Base-by-base conservation (phyloP, 2,797 vertebrate genomes). In the Triplophysa yarkandensis region DNA sequence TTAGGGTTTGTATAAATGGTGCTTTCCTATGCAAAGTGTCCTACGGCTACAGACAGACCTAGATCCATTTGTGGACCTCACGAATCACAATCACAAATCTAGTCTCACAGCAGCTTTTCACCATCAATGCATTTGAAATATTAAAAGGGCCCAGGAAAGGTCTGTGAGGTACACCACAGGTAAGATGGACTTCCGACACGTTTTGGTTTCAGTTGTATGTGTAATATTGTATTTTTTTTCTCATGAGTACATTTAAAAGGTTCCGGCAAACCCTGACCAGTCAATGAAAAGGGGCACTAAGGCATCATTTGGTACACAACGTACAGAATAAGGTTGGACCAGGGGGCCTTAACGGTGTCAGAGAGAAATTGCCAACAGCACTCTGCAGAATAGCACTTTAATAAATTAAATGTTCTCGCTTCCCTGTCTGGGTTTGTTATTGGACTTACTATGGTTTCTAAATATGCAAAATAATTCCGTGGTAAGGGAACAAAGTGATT, bases 351-450 rank as follows among this genome's bases (percentile, higher is more conserved):
- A 48, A 48, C 19, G 13, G 63, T 34, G 32, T 60, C 54, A 25
- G 30, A 41, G 41, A 43, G 68, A 72, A 41, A 79, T 81, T 82
- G 57, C 82, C 80, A 75, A 79, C 71, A 81, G 78, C 68, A 34
- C 71, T 72, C 74, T 81, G 82, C 50, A 79, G 87, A 87, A 86
- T 86, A 77, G 62, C 68, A 55, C 79, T 71, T 58, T 71, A 64
- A 86, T 84, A 68, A 82, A 85, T 84, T 68, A 80, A 82, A 83
- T 81, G 80, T 78, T 82, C 69, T 65, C 75, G 78, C 80, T 78
- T 85, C 73, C 79, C 73, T 83, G 57, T 68, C 81, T 78, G 50
- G 23, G 55, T 75, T 66, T 60, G 57, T 39, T 77, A 41, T n/a
- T 50, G 46, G 50, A 79, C 77, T 74, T 64, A 80, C 71, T 80